Evolutionary conservation across 2,888 invertebrate species (phyloP).

Genomic region (Agrenia bidenticulata): DNA sequence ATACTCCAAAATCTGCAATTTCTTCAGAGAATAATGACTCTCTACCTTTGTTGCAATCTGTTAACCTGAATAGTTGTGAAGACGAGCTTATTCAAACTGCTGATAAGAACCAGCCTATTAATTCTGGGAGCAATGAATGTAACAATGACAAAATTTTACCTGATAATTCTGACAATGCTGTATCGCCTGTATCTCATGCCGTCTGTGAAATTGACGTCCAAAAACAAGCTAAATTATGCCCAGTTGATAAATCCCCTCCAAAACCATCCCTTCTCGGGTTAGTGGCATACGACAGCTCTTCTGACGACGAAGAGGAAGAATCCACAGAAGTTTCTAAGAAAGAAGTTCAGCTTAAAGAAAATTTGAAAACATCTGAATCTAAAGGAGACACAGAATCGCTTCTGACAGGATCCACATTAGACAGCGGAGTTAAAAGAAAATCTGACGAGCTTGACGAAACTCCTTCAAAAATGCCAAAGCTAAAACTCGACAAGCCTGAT

Average conservation of each 20-base stretch:
- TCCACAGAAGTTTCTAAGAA: background rate
- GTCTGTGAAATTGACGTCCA: no score
- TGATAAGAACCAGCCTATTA: no score
- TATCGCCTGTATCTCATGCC: no score
- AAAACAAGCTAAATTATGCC: no score
- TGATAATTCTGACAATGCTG: no score
- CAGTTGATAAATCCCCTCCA: no score
- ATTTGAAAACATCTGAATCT: constrained; percentile 21
- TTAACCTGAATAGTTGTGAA: no score
- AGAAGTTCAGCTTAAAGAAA: constrained; percentile 17
- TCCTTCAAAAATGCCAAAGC: constrained; percentile 25
- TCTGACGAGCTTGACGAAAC: constrained; percentile 20
- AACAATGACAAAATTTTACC: no score
- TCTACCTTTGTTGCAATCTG: no score
- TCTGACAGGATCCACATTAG: background rate
- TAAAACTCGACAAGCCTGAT: constrained; percentile 5
- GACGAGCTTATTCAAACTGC: no score
- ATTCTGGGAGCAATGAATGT: no score
- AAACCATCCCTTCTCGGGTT: constrained; percentile 11
- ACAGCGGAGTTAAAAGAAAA: background rate
- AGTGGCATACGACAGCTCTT: constrained; percentile 28
- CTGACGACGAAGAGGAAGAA: constrained; percentile 25
- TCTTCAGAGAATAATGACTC: no score
- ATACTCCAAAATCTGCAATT: background rate
- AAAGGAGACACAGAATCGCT: constrained; percentile 36